Conservation (phyloP, 1,140 invertebrate species). For the Cephus cinctus region DNA sequence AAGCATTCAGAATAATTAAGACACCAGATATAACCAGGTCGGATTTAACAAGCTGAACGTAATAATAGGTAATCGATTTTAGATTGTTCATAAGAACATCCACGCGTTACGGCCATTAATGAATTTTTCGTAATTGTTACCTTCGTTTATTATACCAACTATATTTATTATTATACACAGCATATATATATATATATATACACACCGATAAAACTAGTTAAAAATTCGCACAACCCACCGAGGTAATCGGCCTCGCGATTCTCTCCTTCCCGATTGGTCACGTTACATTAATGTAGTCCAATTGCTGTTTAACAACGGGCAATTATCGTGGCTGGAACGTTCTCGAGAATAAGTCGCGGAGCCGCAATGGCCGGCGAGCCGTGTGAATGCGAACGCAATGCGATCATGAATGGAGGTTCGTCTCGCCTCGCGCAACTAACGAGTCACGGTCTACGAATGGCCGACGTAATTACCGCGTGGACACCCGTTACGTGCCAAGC, state of each 20-base stretch:
- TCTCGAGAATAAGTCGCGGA: slow-evolving; percentile 14
- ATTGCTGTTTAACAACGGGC: slow-evolving; percentile 3
- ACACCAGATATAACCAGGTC: too few species aligned
- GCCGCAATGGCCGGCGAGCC: slow-evolving; percentile 26
- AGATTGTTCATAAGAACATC: too few species aligned
- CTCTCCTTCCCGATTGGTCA: slow-evolving; percentile 27
- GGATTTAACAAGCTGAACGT: too few species aligned
- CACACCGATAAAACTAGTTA: neutral
- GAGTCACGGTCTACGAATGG: slow-evolving; percentile 40
- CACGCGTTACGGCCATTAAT: too few species aligned
- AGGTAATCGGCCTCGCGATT: slow-evolving; percentile 28
- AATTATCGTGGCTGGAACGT: slow-evolving; percentile 25
- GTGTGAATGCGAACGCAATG: slow-evolving; percentile 24
- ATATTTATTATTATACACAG: too few species aligned
- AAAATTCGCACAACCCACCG: slow-evolving; percentile 11
- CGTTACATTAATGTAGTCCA: slow-evolving; percentile 25
- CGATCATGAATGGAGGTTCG: slow-evolving; percentile 34
- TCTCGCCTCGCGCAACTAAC: slow-evolving; percentile 31
- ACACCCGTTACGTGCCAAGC: slow-evolving; percentile 35
- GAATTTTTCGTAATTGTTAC: too few species aligned
- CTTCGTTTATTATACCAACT: too few species aligned
- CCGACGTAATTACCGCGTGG: slow-evolving; percentile 38
- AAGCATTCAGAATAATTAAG: too few species aligned
- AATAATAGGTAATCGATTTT: too few species aligned
- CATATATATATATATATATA: too few species aligned